These are phyloP conservation scores for Gastracanthus pulcherrimus DNA, from an alignment of 2,888 invertebrate species.

Conservation along the genomic window DNA sequence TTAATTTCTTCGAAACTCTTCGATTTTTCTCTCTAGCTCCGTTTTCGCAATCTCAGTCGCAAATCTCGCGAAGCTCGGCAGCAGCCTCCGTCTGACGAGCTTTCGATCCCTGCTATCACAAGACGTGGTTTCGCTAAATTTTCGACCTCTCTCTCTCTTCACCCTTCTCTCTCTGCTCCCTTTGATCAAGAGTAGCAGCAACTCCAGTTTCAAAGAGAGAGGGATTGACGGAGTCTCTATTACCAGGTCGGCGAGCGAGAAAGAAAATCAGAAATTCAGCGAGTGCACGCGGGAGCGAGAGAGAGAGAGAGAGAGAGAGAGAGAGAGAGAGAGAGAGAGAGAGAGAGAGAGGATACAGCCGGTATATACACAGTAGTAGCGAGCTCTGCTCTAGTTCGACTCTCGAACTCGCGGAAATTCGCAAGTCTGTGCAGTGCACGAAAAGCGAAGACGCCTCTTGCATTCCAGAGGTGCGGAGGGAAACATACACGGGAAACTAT, in stretches of 20 bases:
- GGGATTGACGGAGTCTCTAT: background rate
- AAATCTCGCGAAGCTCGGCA: background rate
- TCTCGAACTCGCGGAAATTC: conserved; percentile 6
- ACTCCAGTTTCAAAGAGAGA: background rate
- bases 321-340: background rate
- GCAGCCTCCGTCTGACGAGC: background rate
- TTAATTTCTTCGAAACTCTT: background rate
- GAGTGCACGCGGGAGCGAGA: background rate
- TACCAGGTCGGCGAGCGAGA: background rate
- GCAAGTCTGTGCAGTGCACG: background rate
- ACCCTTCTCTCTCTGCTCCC: background rate
- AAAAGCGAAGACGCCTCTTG: background rate
- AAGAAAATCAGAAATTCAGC: conserved; percentile 20
- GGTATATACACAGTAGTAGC: background rate
- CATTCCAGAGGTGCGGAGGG: background rate
- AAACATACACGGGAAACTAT: background rate
- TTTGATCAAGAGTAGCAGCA: conserved; percentile 4
- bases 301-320: background rate
- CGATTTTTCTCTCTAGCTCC: background rate
- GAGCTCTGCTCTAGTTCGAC: too few relatives aligned
- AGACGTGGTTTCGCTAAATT: conserved; percentile 19
- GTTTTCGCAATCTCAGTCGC: background rate
- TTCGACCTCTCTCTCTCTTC: background rate
- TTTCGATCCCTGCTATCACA: conserved; percentile 3
- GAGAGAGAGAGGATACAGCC: background rate